A percentile compares a stretch with the other conserved stretches of the same genome.
Conservation (phyloP, 2,113 vertebrate genomes). For the Psittacara wagleri region DNA sequence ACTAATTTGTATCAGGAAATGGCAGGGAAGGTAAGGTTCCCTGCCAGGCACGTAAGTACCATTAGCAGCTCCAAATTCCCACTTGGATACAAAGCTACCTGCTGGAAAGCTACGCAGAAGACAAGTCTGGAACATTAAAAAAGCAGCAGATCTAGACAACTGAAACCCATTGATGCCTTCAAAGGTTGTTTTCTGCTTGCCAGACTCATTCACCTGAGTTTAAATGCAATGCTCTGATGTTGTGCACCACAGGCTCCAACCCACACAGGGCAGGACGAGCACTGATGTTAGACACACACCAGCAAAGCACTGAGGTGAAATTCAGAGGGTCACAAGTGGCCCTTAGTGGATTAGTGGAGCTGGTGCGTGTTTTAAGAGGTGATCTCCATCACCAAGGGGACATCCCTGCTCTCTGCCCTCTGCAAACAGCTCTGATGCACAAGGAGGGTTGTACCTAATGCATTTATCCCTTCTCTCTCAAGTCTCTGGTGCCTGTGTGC, state of each 20-base stretch:
- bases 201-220: neutral
- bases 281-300: too few species aligned
- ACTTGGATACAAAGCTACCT: neutral
- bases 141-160: neutral
- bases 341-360: neutral
- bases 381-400: neutral
- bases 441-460: neutral
- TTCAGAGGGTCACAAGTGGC: accelerated
- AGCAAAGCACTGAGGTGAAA: accelerated
- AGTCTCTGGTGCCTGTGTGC: neutral
- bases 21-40: neutral
- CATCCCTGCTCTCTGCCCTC: neutral
- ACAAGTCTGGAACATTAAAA: neutral
- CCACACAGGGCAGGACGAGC: neutral
- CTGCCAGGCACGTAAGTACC: neutral
- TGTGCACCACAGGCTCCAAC: neutral
- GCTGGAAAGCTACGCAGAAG: accelerated
- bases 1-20: accelerated
- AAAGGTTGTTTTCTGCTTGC: neutral
- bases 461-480: neutral
- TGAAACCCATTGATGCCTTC: neutral
- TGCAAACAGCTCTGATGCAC: neutral
- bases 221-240: neutral
- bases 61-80: neutral
- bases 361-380: neutral